Conservation (phyloP, 2,113 vertebrate genomes). For the Pituophis catenifer region DNA sequence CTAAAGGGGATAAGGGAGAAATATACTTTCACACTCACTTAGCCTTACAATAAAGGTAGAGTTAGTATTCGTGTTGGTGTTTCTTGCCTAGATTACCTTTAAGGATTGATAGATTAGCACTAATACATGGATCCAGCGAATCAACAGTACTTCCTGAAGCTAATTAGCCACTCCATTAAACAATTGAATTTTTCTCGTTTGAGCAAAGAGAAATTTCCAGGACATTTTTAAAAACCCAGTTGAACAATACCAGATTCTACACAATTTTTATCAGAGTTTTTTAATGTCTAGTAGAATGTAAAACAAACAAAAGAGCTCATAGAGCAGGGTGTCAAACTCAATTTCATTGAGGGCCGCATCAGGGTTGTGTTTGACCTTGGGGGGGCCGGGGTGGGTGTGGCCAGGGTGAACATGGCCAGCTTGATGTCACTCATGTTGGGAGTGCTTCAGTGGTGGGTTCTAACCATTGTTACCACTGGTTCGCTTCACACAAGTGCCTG, state of each 20-base stretch:
- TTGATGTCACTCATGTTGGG: too few relatives aligned
- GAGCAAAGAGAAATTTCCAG: neutral
- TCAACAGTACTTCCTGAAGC: neutral
- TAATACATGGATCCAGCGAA: neutral
- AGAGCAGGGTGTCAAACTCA: neutral
- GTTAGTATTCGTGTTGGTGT: neutral
- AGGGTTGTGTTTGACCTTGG: too few relatives aligned
- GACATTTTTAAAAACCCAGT: neutral
- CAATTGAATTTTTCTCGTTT: neutral
- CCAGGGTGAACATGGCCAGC: too few relatives aligned
- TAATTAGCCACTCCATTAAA: neutral
- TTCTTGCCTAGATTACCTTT: neutral
- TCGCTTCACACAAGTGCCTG: too few relatives aligned
- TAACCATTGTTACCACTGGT: too few relatives aligned
- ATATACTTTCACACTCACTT: neutral
- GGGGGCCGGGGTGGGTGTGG: too few relatives aligned
- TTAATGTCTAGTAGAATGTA: neutral
- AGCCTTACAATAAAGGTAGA: neutral
- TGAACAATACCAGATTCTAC: neutral
- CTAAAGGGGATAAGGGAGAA: neutral
- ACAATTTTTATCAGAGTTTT: neutral
- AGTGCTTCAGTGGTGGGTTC: too few relatives aligned
- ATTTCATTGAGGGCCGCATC: too few relatives aligned
- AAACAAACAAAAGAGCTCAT: neutral
- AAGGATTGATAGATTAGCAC: neutral